Conservation (phyloP, 1,140 invertebrate species). For the Brachionus rotundiformis region DNA sequence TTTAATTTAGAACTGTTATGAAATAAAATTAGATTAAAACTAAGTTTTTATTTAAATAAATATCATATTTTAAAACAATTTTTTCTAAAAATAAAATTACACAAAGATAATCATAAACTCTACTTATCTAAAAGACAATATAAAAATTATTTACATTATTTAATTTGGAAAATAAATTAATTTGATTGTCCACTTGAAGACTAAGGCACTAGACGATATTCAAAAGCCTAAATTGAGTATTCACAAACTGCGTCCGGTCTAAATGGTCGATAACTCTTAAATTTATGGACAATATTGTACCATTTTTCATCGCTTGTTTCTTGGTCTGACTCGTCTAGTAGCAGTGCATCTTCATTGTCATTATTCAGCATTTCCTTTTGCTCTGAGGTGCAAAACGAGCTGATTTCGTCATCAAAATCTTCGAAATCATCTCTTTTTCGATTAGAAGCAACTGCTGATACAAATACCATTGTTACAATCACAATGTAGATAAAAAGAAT, state of each 20-base stretch:
- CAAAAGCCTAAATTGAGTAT: neutral
- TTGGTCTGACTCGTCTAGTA: neutral
- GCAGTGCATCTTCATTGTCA: neutral
- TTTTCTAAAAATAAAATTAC: too few relatives aligned
- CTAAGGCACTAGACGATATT: neutral
- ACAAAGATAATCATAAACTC: too few relatives aligned
- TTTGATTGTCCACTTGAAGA: neutral
- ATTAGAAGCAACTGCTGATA: neutral
- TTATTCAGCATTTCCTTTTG: neutral
- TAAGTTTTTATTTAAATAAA: too few relatives aligned
- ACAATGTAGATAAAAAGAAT: neutral
- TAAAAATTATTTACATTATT: neutral
- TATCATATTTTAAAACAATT: too few relatives aligned
- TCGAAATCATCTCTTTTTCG: neutral
- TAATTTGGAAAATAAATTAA: neutral
- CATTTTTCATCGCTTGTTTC: neutral
- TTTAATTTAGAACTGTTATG: too few relatives aligned
- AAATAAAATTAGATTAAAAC: too few relatives aligned
- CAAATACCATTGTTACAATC: neutral
- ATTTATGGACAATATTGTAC: neutral
- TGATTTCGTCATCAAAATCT: neutral
- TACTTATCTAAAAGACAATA: neutral
- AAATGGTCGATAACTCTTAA: neutral
- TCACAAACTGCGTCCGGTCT: neutral
- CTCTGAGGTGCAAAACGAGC: neutral